Evolutionary conservation across 1,140 invertebrate species (phyloP).

Genomic region (Euura saliciscinereae): DNA sequence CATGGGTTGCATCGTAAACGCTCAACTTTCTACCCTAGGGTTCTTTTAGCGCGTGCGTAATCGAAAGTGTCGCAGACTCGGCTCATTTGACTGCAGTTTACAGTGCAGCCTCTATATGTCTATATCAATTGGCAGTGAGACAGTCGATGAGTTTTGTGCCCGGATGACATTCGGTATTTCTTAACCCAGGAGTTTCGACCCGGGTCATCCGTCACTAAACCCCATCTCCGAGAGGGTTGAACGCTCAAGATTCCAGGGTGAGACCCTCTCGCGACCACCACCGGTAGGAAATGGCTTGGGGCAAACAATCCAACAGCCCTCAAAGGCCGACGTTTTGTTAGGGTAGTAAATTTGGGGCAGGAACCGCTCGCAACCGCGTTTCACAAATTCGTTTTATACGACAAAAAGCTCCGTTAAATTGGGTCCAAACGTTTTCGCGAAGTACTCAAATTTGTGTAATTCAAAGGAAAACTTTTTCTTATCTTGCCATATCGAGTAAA

Average conservation of each 20-base stretch:
- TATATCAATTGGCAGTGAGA: no score
- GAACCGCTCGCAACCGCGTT: not conserved
- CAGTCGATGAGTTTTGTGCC: not conserved
- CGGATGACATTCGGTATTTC: not conserved
- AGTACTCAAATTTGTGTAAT: no score
- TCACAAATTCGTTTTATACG: not conserved
- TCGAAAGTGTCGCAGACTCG: no score
- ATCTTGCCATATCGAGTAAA: no score
- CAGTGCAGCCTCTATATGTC: not conserved
- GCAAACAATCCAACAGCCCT: not conserved
- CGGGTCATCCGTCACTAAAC: not conserved
- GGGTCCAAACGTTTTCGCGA: no score
- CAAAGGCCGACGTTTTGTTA: not conserved
- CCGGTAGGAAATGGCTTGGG: not conserved
- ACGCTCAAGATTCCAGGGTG: not conserved
- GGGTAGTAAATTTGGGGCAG: not conserved
- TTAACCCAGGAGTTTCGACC: not conserved
- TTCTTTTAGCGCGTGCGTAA: no score
- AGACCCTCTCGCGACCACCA: not conserved
- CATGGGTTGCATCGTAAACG: not conserved
- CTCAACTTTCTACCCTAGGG: no score
- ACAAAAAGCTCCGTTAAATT: no score
- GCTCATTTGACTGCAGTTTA: not conserved
- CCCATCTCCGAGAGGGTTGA: not conserved
- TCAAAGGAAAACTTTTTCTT: no score